Evolutionary conservation across 1,140 invertebrate species (phyloP), one percentile per base, ranked within the genome.

Genomic region (Drosophila oshimai): DNA sequence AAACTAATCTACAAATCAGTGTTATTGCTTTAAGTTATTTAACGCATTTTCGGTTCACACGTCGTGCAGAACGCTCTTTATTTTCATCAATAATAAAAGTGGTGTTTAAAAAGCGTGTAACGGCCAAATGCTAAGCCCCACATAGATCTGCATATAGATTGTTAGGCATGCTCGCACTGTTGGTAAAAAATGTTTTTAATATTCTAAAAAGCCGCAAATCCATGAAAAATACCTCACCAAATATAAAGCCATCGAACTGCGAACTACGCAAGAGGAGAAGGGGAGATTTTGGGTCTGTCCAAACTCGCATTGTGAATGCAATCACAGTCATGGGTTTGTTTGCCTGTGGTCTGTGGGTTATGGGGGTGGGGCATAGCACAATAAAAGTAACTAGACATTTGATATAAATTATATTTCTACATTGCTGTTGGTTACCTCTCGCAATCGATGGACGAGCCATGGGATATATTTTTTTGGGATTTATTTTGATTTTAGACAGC

Each of bases 151-250:
- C 37, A 34, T 39, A 41, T 33, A 53, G 28, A 39, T 44, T 15
- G 26, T 20, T 47, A 17, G 47, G 13, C 31, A 37, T 20, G 33
- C 29, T 46, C 10, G 28, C 6, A 13, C 34, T 26, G 26, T 47
- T 65, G 41, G 29, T 61, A 54, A 68, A 79, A 78, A 79, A 79
- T 79, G 71, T 79, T 86, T 79, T 79, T 86, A 86, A 86, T 86
- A 86, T 86, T 86, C 80, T 86, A 86, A 86, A 84, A 86, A 86
- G 80, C 80, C 80, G 83, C 80, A 84, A 84, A 84, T 84, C 74
- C 79, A 64, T 68, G 61, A 50, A 84, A 84, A 86, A 86, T 79
- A 67, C 58, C 41, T 51, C 31, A 13, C 28, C 29, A 39, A 55
- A 74, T 57, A 60, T 54, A 74, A 29, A 62, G 28, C 22, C 42